phyloP scores from a whole-genome alignment of 2,797 vertebrate species.

The Poliocrania exsul region DNA sequence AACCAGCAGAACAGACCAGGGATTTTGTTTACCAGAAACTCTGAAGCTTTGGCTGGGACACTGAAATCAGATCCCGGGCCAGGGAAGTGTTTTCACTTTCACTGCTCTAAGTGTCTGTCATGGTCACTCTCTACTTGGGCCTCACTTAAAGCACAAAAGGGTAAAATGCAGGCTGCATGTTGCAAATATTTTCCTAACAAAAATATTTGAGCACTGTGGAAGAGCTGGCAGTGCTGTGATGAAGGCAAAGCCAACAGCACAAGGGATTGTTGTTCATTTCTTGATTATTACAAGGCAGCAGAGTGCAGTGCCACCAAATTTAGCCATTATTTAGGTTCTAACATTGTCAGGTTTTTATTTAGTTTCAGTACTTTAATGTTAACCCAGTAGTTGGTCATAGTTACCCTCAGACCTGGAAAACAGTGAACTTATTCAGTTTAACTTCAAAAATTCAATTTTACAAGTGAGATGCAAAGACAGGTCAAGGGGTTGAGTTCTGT shows the following conservation, averaged over 20 bases:
- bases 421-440: background rate
- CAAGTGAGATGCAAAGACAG: background rate
- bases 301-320: background rate
- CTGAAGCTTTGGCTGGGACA: background rate
- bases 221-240: background rate
- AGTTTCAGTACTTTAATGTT: background rate
- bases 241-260: background rate
- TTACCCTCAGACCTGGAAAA: background rate
- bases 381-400: background rate
- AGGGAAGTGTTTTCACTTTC: background rate
- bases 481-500: background rate
- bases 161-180: background rate
- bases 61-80: background rate
- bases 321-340: background rate
- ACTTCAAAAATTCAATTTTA: background rate
- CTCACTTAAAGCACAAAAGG: background rate
- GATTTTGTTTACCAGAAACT: background rate
- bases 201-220: background rate
- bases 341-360: background rate
- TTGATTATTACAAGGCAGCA: background rate
- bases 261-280: background rate
- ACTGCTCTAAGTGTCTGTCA: background rate
- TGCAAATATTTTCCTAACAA: background rate
- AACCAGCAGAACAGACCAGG: background rate
- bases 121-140: background rate